These are phyloP conservation scores for Lacerta bilineata DNA, from an alignment of 2,797 vertebrate genomes.

Conservation along the genomic window DNA sequence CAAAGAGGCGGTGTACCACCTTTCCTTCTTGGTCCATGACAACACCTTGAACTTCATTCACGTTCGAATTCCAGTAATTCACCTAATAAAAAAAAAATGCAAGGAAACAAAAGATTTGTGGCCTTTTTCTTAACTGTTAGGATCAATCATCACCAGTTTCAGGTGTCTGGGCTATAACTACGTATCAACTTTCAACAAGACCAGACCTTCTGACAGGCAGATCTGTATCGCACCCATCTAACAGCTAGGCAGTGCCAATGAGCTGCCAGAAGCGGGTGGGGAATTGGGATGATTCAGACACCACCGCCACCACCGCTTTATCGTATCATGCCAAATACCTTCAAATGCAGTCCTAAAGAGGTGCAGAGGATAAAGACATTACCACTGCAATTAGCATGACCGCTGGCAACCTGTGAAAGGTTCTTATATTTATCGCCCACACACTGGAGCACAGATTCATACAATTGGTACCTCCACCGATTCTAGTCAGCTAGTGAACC, in stretches of 20 bases:
- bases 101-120: slow-evolving; percentile 46
- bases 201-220: not conserved
- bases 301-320: not conserved
- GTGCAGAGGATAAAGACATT: not conserved
- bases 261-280: not conserved
- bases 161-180: not conserved
- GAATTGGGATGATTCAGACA: not conserved
- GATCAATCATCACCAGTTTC: not conserved
- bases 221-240: not conserved
- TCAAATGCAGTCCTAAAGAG: not conserved
- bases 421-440: not conserved
- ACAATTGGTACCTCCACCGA: not conserved
- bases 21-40: slow-evolving; percentile 98
- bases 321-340: not conserved
- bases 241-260: not conserved
- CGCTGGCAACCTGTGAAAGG: not conserved
- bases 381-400: not conserved
- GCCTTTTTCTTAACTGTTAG: not conserved
- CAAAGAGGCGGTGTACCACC: slow-evolving; percentile 95
- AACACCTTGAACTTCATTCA: slow-evolving; percentile 96
- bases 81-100: slow-evolving; percentile 82
- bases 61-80: slow-evolving; percentile 98
- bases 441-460: not conserved
- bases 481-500: not conserved
- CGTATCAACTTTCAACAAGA: not conserved